Evolutionary conservation across 2,888 invertebrate genomes (phyloP), one percentile per base, ranked within the genome.

Genomic region (Andrena camellia): DNA sequence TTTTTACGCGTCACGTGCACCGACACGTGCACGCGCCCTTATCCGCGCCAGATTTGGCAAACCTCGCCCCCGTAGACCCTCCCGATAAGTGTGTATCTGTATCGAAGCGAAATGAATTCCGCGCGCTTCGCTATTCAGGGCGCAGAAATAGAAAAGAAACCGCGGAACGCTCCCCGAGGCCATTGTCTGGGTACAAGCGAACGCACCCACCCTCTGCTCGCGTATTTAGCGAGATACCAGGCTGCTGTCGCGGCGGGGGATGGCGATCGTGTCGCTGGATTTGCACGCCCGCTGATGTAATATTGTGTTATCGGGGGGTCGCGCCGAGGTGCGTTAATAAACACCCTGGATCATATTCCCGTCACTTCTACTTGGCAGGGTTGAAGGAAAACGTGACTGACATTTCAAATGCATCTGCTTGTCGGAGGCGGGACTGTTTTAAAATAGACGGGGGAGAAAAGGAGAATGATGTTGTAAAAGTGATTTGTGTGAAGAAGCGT

Each of bases 21-120:
- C 5, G 8, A 59, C 54, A 54, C 20, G 31, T 54, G n/a, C 31
- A 13, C 50, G 5, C 50, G 17, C 33, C n/a, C 33, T 76, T 70
- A 70, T 70, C 60, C 60, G 29, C 66, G 50, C 20, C 63, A 33
- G 26, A 26, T 54, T 75, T 33, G 68, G 78, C 75, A 26, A 76
- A 54, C 42, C 62, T 75, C 50, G 20, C 2, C 33, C 4, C 5
- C n/a, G 4, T 1, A 20, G 2, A 2, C 4, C 42, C 10, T 33
- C 42, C n/a, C 42, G 52, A 29, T 62, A 71, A 71, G 48, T 50
- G 26, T 62, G 29, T 59, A 79, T 69, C 20, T 64, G 54, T 60
- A 78, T 78, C 67, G 29, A 42, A n/a, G 29, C 52, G 42, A 78
- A 78, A 78, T 81, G 71, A 78, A 81, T 81, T 81, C 63, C 67